phyloP scores from a whole-genome alignment of 2,888 invertebrate species.

The Pachycephus smyrnensis region DNA sequence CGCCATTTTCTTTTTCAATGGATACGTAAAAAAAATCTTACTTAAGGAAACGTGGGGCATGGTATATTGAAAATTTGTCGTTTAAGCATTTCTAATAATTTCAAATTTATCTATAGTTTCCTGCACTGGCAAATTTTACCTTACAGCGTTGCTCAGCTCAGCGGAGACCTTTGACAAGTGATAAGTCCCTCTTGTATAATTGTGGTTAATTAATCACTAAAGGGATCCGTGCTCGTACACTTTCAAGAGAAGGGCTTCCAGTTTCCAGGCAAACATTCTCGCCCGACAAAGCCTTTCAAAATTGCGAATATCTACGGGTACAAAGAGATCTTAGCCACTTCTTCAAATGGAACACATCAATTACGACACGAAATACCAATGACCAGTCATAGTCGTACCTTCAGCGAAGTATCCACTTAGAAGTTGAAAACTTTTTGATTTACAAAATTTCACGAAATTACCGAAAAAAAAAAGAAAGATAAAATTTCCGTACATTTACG shows the following conservation, averaged over 20 bases:
- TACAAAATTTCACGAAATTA: no score
- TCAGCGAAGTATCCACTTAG: neutral
- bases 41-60: no score
- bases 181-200: conserved; percentile 22
- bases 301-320: neutral
- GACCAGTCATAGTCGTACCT: neutral
- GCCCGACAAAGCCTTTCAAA: neutral
- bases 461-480: no score
- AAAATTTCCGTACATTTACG: no score
- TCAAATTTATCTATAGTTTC: neutral
- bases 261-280: conserved; percentile 7
- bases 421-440: no score
- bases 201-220: conserved; percentile 24
- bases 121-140: neutral
- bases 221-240: conserved; percentile 15
- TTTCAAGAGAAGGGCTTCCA: conserved; percentile 19
- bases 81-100: neutral
- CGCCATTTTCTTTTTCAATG: no score
- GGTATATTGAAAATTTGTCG: neutral
- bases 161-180: neutral
- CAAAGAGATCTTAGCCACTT: neutral
- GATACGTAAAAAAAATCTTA: no score
- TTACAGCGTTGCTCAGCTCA: neutral
- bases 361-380: neutral
- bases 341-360: neutral